phyloP scores from a whole-genome alignment of 2,888 invertebrate genomes.

The Drosophila stalkeri region DNA sequence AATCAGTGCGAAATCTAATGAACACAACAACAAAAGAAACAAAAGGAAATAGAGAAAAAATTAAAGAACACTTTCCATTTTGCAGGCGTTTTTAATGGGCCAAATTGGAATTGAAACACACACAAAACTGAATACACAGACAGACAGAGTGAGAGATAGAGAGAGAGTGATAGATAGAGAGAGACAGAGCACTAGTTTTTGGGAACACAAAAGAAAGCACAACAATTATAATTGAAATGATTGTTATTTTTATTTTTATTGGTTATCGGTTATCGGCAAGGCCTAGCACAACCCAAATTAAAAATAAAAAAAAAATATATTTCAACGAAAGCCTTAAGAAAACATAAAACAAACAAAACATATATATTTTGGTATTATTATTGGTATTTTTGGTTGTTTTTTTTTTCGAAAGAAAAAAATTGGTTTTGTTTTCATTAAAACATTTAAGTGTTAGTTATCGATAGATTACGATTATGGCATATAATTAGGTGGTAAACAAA shows the following conservation, averaged over 20 bases:
- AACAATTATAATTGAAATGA: constrained; percentile 58
- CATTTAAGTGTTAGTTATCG: constrained; percentile 59
- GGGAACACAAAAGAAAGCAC: constrained; percentile 49
- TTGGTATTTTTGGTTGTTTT: constrained; percentile 9
- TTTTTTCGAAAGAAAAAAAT: not conserved
- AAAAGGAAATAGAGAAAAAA: constrained; percentile 9
- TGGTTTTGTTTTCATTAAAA: constrained; percentile 24
- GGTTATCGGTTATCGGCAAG: constrained; percentile 47
- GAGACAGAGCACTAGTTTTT: constrained; percentile 4
- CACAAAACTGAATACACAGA: constrained; percentile 15
- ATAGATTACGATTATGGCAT: constrained; percentile 60
- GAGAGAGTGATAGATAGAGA: not conserved
- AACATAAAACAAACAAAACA: constrained; percentile 29
- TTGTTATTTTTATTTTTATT: constrained; percentile 41
- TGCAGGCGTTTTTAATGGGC: constrained; percentile 23
- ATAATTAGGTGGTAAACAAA: constrained; percentile 56
- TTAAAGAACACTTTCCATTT: constrained; percentile 14
- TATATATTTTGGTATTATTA: constrained; percentile 31
- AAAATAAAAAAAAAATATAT: constrained; percentile 4
- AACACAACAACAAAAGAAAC: constrained; percentile 16
- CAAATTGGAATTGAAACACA: constrained; percentile 16
- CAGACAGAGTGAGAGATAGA: constrained; percentile 4
- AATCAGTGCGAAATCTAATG: constrained; percentile 67
- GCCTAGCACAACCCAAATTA: constrained; percentile 52
- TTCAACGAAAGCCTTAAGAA: constrained; percentile 28